Evolutionary conservation across 2,888 invertebrate genomes (phyloP).

Genomic region (Oxyteleia sp.): DNA sequence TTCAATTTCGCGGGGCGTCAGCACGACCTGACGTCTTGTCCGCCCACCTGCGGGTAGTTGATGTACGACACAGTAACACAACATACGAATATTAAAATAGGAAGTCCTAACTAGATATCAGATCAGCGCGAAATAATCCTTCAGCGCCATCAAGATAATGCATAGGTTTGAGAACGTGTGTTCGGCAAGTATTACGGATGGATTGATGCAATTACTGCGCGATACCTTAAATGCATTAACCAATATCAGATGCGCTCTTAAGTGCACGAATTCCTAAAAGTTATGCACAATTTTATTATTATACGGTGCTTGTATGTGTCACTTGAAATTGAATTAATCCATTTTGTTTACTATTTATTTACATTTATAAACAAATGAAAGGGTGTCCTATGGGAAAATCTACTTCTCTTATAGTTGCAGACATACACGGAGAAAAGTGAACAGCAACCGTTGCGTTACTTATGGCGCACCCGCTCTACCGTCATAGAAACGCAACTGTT

Average conservation of each 20-base stretch:
- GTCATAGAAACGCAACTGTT: too few relatives aligned
- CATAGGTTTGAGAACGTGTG: constrained; percentile 8
- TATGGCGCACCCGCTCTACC: too few relatives aligned
- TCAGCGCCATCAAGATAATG: constrained; percentile 39
- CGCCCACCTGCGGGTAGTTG: constrained; percentile 83
- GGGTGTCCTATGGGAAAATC: too few relatives aligned
- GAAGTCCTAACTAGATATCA: constrained; percentile 67
- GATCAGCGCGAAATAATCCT: constrained; percentile 60
- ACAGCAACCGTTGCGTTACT: too few relatives aligned
- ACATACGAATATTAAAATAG: constrained; percentile 72
- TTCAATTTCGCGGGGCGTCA: too few relatives aligned
- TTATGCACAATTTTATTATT: not conserved
- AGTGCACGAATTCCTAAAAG: not conserved
- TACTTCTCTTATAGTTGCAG: too few relatives aligned
- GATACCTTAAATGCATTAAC: constrained; percentile 20
- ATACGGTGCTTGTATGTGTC: too few relatives aligned
- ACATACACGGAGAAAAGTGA: too few relatives aligned
- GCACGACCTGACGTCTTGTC: constrained; percentile 86
- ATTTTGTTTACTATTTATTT: too few relatives aligned
- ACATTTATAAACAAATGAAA: too few relatives aligned
- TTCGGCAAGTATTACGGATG: constrained; percentile 9
- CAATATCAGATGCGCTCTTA: not conserved
- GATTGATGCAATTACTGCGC: constrained; percentile 33
- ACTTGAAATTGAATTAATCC: too few relatives aligned
- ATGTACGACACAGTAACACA: constrained; percentile 76